Evolutionary conservation across 2,113 vertebrate genomes (phyloP), one percentile per base, ranked within the genome.

Genomic region (Lophius piscatorius): DNA sequence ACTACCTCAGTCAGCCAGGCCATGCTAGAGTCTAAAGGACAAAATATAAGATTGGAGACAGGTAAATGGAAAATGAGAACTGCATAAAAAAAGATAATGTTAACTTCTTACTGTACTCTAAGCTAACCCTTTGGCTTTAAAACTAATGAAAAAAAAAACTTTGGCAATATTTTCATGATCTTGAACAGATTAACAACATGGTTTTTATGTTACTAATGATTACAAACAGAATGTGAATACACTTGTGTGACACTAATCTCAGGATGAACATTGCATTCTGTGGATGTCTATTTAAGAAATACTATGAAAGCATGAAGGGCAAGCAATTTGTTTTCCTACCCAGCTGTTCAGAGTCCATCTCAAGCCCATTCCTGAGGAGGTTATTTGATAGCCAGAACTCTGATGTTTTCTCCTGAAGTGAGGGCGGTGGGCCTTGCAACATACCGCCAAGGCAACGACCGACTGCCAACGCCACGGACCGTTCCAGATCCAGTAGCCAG

Each of bases 401-500:
- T 20, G 91, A 86, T 0, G 65, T 76, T 54, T 81, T 90, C 84
- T 93, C 92, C 55, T 91, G 88, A 21, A 76, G 52, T 5, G 91
- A 90, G 14, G 76, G 61, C 0, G 87, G 78, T 2, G 84, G 84
- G 20, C 92, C 92, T 62, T 92, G 91, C 55, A 93, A 66, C 92
- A 93, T 92, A 41, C 88, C 91, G 38, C 92, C 86, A 2, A 93
- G 90, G 66, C 92, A 93, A 11, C 87, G 88, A 17, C 92, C 92
- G 10, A 92, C 88, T 14, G 86, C 84, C 76, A 93, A 66, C 0
- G 90, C 91, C 4, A 92, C 88, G 4, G 92, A 88, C 11, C 92
- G 86, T 29, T 93, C 92, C 75, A 93, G 71, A 61, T 93, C 92
- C 70, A 93, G 68, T 22, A 93, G 79, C 92, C 92, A 93, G 33